Percentiles rank a stretch among this genome's conserved stretches.
phyloP scores from a whole-genome alignment of 2,888 invertebrate species.

The Dicycla oo region DNA sequence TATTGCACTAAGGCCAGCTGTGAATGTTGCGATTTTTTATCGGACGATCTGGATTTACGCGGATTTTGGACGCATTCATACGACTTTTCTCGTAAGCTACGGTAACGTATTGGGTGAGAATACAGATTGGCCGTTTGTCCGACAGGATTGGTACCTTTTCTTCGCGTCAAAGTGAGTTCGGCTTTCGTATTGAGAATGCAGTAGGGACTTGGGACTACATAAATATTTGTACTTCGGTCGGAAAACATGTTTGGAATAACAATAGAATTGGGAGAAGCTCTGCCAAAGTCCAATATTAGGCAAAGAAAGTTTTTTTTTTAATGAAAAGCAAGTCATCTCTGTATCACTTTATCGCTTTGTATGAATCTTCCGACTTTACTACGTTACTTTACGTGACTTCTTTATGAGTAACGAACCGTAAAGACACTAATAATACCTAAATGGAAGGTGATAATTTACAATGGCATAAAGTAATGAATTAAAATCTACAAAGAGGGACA shows the following conservation, averaged over 20 bases:
- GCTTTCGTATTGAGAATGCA: slow-evolving; percentile 1
- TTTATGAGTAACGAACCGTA: slow-evolving; percentile 2
- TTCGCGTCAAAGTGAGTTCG: neutral
- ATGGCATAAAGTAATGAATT: slow-evolving; percentile 51
- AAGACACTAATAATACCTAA: slow-evolving; percentile 17
- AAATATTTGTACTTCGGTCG: neutral
- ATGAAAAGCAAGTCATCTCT: neutral
- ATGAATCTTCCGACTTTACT: neutral
- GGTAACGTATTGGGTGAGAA: slow-evolving; percentile 18
- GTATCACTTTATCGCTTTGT: neutral
- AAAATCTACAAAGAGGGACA: slow-evolving; percentile 40
- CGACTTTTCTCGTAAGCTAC: slow-evolving; percentile 2
- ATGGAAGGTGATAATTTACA: slow-evolving; percentile 53
- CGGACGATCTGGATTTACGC: slow-evolving; percentile 19
- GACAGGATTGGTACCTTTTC: slow-evolving; percentile 23
- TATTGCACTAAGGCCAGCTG: slow-evolving; percentile 26
- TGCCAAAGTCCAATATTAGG: neutral
- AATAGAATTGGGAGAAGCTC: neutral
- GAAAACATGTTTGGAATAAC: slow-evolving; percentile 1
- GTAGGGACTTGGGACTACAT: neutral
- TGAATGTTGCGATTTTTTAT: slow-evolving; percentile 46
- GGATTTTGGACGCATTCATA: slow-evolving; percentile 15
- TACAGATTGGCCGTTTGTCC: slow-evolving; percentile 26
- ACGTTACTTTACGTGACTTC: too few relatives aligned
- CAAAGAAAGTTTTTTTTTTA: neutral